Evolutionary conservation across 2,888 invertebrate genomes (phyloP), one percentile per base, ranked within the genome.

Genomic region (Himalopsyche anomala): DNA sequence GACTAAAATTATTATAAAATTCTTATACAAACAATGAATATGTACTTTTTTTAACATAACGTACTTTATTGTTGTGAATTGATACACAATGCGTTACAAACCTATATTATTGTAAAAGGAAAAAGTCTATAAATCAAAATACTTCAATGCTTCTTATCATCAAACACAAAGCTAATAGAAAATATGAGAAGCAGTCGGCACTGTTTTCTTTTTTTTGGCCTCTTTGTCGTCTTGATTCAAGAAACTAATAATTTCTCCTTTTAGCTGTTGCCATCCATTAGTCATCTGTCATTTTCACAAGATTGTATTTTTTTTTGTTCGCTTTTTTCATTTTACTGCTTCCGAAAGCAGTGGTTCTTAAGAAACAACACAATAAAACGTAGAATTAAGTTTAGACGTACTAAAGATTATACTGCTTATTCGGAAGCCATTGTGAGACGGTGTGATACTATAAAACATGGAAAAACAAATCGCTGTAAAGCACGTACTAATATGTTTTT

Each of bases 271-370:
- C 84, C 87, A 87, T 86, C 87, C 87, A 87, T 87, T 87, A 86
- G 84, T 86, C 87, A 84, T 84, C 84, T 84, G 86, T 87, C 82
- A 86, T 87, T 84, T 86, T 85, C 85, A 84, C 81, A 82, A 84
- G 85, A 85, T 85, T 85, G 85, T 74, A 81, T 85, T 85, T 85
- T 81, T 45, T 51, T 51, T 79, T 51, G 42, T 86, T n/a, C 51
- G 56, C 56, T 36, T 74, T 51, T 74, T 74, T 74, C 74, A 38
- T 74, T 74, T 74, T 74, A 74, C 74, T 74, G 74, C 74, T 36
- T 51, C 51, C 51, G 15, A 38, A 36, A 74, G 36, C 74, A 74
- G 74, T 74, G 74, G 28, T 74, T 74, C 74, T 74, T 74, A 28
- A 74, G 15, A 74, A 74, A 36, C 74, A 74, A 38, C 12, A 51